Percentiles rank a stretch among this genome's conserved stretches.
These are phyloP conservation scores for Acanthisitta chloris DNA, from an alignment of 2,113 vertebrate genomes.

Conservation along the genomic window DNA sequence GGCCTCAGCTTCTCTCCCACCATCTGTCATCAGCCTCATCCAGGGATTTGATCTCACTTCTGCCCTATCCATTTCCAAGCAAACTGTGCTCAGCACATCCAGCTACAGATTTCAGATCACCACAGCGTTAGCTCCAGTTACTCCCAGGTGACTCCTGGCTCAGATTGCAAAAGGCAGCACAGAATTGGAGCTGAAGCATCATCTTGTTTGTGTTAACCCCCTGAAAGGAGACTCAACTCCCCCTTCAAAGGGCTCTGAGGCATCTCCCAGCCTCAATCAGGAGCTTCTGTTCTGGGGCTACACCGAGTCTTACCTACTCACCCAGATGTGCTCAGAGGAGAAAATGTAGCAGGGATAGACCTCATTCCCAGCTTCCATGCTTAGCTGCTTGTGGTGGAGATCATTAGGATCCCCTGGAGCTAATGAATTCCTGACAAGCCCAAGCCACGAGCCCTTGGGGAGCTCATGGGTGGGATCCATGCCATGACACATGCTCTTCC, in stretches of 20 bases:
- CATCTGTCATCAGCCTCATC: background rate
- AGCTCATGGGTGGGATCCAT: background rate
- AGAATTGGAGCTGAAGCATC: background rate
- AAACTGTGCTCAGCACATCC: background rate
- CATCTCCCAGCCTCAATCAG: background rate
- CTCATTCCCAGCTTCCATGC: background rate
- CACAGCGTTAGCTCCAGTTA: fast-evolving
- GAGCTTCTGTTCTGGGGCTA: no score
- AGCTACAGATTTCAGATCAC: background rate
- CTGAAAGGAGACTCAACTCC: no score
- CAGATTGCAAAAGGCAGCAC: background rate
- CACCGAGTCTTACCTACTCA: background rate
- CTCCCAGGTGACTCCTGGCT: background rate
- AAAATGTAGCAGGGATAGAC: background rate
- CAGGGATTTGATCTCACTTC: background rate
- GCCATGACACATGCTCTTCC: background rate
- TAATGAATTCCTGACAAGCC: background rate
- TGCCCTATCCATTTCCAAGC: background rate
- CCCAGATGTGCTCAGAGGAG: background rate
- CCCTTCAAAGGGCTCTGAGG: background rate
- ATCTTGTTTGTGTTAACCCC: background rate
- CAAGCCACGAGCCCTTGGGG: background rate
- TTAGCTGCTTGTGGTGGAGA: background rate
- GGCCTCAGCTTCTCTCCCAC: background rate
- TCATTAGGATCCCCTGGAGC: background rate